These are phyloP conservation scores for Unio delphinus DNA, from an alignment of 2,888 invertebrate genomes.

Conservation along the genomic window DNA sequence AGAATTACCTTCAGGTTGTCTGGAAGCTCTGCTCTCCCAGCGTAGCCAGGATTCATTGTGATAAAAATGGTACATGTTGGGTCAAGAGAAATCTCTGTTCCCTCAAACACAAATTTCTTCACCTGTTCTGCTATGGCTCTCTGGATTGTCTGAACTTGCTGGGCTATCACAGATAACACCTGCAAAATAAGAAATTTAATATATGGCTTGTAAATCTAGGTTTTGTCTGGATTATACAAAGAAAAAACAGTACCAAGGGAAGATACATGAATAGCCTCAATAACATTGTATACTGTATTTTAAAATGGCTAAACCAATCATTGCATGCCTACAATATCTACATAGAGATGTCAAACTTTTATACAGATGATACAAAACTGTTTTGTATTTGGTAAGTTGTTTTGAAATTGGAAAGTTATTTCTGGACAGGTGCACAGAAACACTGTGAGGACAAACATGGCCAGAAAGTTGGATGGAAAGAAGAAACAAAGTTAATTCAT, in stretches of 20 bases:
- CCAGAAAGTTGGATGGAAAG: too few species aligned
- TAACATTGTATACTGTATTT: too few species aligned
- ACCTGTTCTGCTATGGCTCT: conserved; percentile 69
- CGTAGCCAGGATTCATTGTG: conserved; percentile 72
- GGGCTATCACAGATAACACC: conserved; percentile 71
- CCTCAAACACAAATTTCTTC: conserved; percentile 68
- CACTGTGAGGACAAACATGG: too few species aligned
- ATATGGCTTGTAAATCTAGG: background rate
- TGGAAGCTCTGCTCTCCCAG: conserved; percentile 70
- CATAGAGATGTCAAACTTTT: too few species aligned
- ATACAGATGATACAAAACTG: too few species aligned
- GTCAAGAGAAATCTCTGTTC: conserved; percentile 69
- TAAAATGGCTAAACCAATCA: too few species aligned
- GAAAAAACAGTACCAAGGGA: background rate
- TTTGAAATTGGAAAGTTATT: too few species aligned
- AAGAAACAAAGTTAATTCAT: too few species aligned
- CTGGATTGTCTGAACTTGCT: conserved; percentile 71
- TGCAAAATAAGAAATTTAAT: conserved; percentile 16
- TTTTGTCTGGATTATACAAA: background rate
- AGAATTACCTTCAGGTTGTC: conserved; percentile 69
- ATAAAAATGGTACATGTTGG: conserved; percentile 71
- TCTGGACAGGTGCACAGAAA: too few species aligned
- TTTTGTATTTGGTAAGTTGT: too few species aligned
- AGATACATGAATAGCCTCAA: background rate
- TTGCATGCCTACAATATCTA: too few species aligned